These are phyloP conservation scores for Mesorhabditis sp. DNA, from an alignment of 2,888 invertebrate genomes.

Conservation along the genomic window DNA sequence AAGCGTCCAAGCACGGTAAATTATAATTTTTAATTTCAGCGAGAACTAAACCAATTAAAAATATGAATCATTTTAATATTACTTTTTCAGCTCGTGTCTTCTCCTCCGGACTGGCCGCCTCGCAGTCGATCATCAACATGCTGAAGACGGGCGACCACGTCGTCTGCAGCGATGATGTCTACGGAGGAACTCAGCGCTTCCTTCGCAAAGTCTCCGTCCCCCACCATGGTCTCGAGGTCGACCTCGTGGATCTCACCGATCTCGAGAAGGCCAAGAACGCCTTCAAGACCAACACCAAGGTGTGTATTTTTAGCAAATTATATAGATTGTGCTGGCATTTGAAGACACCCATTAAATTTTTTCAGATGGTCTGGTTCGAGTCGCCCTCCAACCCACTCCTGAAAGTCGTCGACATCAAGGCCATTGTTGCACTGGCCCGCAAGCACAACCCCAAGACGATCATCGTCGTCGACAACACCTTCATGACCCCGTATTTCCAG, in stretches of 20 bases:
- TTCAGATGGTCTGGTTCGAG: conserved; percentile 79
- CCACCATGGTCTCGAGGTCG: conserved; percentile 71
- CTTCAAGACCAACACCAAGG: conserved; percentile 80
- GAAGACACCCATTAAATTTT: background rate
- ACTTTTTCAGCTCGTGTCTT: conserved; percentile 65
- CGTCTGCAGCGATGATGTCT: conserved; percentile 84
- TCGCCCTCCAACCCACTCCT: conserved; percentile 91
- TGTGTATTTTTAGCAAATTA: conserved; percentile 57
- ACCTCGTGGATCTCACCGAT: conserved; percentile 76
- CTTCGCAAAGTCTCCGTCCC: conserved; percentile 66
- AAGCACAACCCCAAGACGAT: conserved; percentile 60
- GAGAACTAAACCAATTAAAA: conserved; percentile 3
- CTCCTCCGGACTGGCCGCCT: conserved; percentile 81
- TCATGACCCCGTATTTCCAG: conserved; percentile 62
- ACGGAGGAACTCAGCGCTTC: conserved; percentile 69
- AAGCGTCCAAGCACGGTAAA: conserved; percentile 77
- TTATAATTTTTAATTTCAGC: background rate
- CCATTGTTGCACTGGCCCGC: conserved; percentile 63
- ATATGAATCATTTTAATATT: conserved; percentile 11
- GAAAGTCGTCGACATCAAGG: conserved; percentile 81
- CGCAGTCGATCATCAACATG: conserved; percentile 74
- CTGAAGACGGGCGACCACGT: conserved; percentile 83
- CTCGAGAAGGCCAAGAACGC: conserved; percentile 69
- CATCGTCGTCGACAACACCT: conserved; percentile 87
- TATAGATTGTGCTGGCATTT: background rate